phyloP scores from a whole-genome alignment of 2,797 vertebrate genomes.

The Cyprinodon diabolis region DNA sequence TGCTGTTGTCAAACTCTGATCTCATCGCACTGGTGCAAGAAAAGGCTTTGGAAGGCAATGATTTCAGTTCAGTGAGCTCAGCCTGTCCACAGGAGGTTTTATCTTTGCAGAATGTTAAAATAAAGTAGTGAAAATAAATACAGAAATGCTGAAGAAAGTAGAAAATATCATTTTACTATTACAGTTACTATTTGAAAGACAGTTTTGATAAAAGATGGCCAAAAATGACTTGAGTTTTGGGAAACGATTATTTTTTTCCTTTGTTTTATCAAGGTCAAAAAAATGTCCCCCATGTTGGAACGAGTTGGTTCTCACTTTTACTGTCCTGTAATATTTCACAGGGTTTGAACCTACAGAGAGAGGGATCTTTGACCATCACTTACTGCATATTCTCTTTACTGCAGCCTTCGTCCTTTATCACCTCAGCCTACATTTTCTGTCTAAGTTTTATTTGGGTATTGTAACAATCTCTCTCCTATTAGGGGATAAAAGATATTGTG shows the following conservation, averaged over 20 bases:
- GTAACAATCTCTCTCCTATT: too few species aligned
- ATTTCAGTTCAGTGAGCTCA: conserved; percentile 31
- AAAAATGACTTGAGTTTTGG: neutral
- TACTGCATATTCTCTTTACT: too few species aligned
- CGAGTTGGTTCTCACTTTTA: neutral
- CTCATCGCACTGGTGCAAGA: conserved; percentile 34
- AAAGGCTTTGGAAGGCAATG: conserved; percentile 37
- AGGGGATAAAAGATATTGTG: too few species aligned
- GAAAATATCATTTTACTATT: neutral
- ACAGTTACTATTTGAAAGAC: too few species aligned
- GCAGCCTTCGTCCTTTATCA: too few species aligned
- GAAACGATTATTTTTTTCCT: neutral
- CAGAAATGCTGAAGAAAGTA: neutral
- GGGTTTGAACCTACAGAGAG: neutral
- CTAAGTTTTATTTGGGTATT: too few species aligned
- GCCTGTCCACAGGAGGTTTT: conserved; percentile 19
- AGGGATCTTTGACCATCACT: neutral
- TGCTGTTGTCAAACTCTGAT: conserved; percentile 22
- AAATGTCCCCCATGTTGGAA: too few species aligned
- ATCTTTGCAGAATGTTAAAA: neutral
- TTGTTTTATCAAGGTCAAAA: too few species aligned
- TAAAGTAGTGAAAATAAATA: too few species aligned
- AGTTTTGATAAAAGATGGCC: neutral
- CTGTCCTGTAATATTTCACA: neutral
- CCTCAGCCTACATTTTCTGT: too few species aligned